phyloP scores from a whole-genome alignment of 2,113 vertebrate genomes.

The Pteruthius melanotis region DNA sequence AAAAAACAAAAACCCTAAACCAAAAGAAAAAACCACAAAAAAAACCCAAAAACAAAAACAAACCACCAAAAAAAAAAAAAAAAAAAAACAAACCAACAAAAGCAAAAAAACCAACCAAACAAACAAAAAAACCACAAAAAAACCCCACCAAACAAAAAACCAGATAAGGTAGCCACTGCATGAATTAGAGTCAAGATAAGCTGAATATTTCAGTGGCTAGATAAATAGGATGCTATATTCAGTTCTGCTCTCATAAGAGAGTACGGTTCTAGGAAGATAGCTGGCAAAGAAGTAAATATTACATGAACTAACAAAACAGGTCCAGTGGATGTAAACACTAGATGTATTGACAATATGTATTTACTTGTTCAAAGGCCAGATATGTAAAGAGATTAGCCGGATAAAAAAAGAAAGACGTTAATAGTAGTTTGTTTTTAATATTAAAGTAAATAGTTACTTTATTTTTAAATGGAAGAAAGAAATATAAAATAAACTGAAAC shows the following conservation, averaged over 20 bases:
- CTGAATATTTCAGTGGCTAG: neutral
- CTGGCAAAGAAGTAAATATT: constrained; percentile 5
- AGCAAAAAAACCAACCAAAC: too few relatives aligned
- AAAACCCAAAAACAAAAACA: too few relatives aligned
- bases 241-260: neutral
- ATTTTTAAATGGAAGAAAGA: neutral
- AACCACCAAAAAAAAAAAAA: too few relatives aligned
- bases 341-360: neutral
- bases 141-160: too few relatives aligned
- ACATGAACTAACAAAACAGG: constrained; percentile 11
- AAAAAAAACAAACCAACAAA: too few relatives aligned
- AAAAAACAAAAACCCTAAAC: too few relatives aligned
- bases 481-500: neutral
- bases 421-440: neutral
- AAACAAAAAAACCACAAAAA: too few relatives aligned
- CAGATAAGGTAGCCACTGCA: neutral
- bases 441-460: neutral
- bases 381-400: neutral
- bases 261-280: neutral
- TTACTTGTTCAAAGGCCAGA: constrained; percentile 9
- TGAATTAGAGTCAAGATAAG: neutral
- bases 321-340: neutral
- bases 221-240: neutral
- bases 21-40: too few relatives aligned
- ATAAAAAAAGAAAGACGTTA: neutral